Evolutionary conservation across 1,140 invertebrate genomes (phyloP), one percentile per base, ranked within the genome.

Genomic region (Polypedilum vanderplanki): DNA sequence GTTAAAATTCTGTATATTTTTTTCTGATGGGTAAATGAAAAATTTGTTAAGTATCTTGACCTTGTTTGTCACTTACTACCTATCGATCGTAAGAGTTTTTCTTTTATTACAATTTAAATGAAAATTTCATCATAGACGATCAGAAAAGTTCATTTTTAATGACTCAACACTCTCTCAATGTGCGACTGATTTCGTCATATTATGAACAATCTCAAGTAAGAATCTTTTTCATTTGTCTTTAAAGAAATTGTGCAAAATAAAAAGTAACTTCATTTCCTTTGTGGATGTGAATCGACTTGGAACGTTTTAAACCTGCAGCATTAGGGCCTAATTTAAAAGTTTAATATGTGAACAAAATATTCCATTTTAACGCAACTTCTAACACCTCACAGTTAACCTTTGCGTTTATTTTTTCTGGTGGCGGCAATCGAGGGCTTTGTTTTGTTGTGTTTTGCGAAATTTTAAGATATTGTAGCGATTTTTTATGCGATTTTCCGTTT

Each of bases 401-500:
- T 57, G 46, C 12, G 4, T 57, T 46, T 46, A 15, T 12, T 46
- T 46, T 46, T 57, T 57, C 46, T n/a, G 46, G n/a, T 15, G 10
- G 46, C 46, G 15, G n/a, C 46, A 57, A 57, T 57, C 46, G 24
- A 33, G 24, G 24, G 24, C 24, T 33, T 33, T 33, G 24, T 57
- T 57, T 57, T 57, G 46, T 57, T 57, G n/a, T 4, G 9, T n/a
- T 46, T 46, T 46, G 15, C 41, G 41, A 46, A 57, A 57, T 57
- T 57, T 3, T n/a, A 57, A 33, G 24, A 33, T 33, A 12, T 57
- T n/a, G 12, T 57, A 12, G 10, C 12, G 40, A 12, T 15, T 57
- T 57, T 57, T 57, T n/a, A 15, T 57, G n/a, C 46, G n/a, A 57
- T 57, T 57, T 57, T 57, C 46, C 46, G 46, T 70, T 70, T 70